A percentile compares a stretch with the other conserved stretches of the same genome.
These are phyloP conservation scores for Ranitomeya variabilis DNA, from an alignment of 2,113 vertebrate species.

Conservation along the genomic window DNA sequence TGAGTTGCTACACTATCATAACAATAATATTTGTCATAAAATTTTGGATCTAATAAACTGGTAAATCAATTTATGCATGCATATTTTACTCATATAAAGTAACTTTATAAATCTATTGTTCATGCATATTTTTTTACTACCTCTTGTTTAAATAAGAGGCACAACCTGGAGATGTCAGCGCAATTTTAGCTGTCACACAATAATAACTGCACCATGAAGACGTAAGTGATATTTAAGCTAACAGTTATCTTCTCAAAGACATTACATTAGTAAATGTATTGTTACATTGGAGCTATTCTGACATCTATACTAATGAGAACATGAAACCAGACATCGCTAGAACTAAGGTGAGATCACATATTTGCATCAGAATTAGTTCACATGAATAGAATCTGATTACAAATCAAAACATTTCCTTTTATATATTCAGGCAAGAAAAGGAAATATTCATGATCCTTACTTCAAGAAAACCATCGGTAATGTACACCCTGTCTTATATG, in stretches of 20 bases:
- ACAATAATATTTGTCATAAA: background rate
- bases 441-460: background rate
- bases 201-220: background rate
- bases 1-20: background rate
- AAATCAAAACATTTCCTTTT: conserved; percentile 5
- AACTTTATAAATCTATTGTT: background rate
- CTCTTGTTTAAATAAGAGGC: background rate
- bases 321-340: background rate
- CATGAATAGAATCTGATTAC: conserved; percentile 12
- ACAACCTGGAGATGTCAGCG: background rate
- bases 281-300: conserved; percentile 8
- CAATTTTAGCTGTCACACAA: background rate
- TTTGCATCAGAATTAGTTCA: conserved; percentile 13
- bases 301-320: conserved; percentile 17
- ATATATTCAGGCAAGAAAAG: background rate
- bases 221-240: background rate
- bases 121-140: background rate
- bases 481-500: background rate
- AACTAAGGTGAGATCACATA: background rate
- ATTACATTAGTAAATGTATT: conserved; percentile 14
- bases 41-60: background rate
- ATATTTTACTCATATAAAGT: background rate
- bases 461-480: background rate
- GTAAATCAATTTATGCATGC: background rate
- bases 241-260: background rate